A percentile compares a stretch with the other conserved stretches of the same genome.
Evolutionary conservation across 2,113 vertebrate species (phyloP).

Genomic region (Macrotis lagotis): DNA sequence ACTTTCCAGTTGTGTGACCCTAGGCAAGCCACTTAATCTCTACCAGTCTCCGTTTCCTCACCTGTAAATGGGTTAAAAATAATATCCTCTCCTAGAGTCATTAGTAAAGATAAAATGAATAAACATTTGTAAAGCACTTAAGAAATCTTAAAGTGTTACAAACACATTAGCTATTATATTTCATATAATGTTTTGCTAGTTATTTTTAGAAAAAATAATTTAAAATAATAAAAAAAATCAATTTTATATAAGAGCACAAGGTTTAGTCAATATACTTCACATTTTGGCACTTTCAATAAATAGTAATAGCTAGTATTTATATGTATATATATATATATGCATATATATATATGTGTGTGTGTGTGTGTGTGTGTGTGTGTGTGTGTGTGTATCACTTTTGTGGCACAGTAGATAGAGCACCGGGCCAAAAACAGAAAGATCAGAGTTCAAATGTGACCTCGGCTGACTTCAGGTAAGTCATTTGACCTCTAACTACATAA

Average conservation of each 20-base stretch:
- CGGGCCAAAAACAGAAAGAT: neutral
- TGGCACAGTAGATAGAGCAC: neutral
- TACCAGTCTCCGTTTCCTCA: neutral
- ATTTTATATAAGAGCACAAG: neutral
- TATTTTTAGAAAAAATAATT: neutral
- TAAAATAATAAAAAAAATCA: neutral
- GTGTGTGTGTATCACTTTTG: too few species aligned
- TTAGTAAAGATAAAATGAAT: neutral
- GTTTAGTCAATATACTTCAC: neutral
- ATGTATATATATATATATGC: too few species aligned
- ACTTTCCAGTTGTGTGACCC: neutral
- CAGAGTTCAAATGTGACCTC: neutral
- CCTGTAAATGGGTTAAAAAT: neutral
- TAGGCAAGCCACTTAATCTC: neutral
- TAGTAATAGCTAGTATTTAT: neutral
- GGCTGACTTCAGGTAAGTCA: neutral
- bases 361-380: too few species aligned
- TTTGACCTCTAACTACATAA: neutral
- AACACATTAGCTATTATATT: neutral
- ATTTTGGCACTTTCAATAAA: neutral
- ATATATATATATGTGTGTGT: too few species aligned
- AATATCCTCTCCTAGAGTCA: neutral
- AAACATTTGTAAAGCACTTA: neutral
- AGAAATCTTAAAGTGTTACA: neutral
- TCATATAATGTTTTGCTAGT: neutral